Conservation (phyloP, 2,797 vertebrate genomes). For the Microctenopoma steveboyesi region DNA sequence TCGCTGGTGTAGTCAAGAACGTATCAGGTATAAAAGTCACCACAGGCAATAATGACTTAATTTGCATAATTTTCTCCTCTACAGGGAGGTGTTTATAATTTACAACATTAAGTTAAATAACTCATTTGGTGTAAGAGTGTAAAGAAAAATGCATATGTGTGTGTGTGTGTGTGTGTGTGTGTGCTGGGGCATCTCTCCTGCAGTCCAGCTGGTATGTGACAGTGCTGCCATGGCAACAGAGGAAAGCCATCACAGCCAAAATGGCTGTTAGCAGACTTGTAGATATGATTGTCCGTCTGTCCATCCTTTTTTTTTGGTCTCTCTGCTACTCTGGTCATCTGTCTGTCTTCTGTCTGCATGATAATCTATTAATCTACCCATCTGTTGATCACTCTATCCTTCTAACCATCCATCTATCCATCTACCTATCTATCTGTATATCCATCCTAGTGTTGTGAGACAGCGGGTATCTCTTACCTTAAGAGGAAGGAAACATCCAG, state of each 20-base stretch:
- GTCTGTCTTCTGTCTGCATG: constrained; percentile 13
- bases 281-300: constrained; percentile 63
- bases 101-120: constrained; percentile 38
- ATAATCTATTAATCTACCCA: constrained; percentile 49
- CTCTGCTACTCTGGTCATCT: constrained; percentile 29
- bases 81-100: constrained; percentile 36
- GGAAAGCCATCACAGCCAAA: constrained; percentile 67
- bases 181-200: constrained; percentile 36
- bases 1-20: constrained; percentile 3
- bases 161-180: constrained; percentile 10
- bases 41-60: constrained; percentile 28
- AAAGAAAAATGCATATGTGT: constrained; percentile 2
- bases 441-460: not conserved
- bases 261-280: constrained; percentile 59
- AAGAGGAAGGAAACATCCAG: constrained; percentile 8
- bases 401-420: constrained; percentile 16
- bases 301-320: constrained; percentile 22
- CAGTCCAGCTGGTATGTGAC: constrained; percentile 69
- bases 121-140: constrained; percentile 15
- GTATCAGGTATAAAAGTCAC: constrained; percentile 26
- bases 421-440: not conserved
- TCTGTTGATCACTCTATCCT: constrained; percentile 38
- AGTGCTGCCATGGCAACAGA: constrained; percentile 73
- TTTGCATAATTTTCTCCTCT: constrained; percentile 46
- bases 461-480: constrained; percentile 70